A percentile compares a stretch with the other conserved stretches of the same genome.
Evolutionary conservation across 2,113 vertebrate genomes (phyloP).

Genomic region (Picathartes gymnocephalus): DNA sequence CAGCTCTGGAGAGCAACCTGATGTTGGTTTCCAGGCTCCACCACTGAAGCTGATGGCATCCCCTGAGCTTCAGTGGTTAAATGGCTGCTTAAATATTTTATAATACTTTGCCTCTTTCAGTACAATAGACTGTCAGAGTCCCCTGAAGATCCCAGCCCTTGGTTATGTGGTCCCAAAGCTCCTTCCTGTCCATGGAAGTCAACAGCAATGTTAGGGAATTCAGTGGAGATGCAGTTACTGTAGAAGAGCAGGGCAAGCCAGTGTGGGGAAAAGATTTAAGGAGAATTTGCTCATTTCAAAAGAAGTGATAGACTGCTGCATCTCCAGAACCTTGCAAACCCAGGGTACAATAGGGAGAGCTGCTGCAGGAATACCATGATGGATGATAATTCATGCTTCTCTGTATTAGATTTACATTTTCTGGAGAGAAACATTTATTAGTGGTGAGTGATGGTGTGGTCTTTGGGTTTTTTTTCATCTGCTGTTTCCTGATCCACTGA

Average conservation of each 20-base stretch:
- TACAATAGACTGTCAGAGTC: not conserved
- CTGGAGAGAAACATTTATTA: not conserved
- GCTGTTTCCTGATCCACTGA: not conserved
- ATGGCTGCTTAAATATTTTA: not conserved
- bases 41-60: not conserved
- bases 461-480: not conserved
- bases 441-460: not conserved
- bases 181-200: not conserved
- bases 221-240: not conserved
- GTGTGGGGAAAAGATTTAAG: not conserved
- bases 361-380: not conserved
- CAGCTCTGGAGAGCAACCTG: not conserved
- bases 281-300: not conserved
- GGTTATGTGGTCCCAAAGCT: not conserved
- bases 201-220: not conserved
- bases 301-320: not conserved
- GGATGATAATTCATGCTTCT: not conserved
- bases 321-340: not conserved
- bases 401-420: not conserved
- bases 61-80: not conserved
- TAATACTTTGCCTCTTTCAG: not conserved
- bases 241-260: not conserved
- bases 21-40: not conserved
- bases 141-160: not conserved
- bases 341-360: not conserved